phyloP scores from a whole-genome alignment of 2,113 vertebrate species.

The Rhagologus leucostigma region DNA sequence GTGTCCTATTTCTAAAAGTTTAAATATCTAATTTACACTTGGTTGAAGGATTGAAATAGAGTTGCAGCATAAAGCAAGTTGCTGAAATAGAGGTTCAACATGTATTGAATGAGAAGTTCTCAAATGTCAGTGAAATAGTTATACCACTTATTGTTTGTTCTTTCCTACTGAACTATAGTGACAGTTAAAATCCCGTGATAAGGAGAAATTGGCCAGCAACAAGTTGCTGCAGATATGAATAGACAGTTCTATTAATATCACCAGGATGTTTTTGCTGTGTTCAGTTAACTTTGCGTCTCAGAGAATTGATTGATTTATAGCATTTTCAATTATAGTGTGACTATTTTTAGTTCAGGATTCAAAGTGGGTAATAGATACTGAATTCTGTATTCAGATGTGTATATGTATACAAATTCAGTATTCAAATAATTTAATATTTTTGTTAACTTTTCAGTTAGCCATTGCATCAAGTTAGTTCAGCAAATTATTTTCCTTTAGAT shows the following conservation, averaged over 20 bases:
- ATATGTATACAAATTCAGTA: neutral
- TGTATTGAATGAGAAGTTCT: neutral
- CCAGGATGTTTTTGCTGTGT: neutral
- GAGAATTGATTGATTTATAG: neutral
- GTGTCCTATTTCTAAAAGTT: neutral
- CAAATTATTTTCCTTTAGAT: neutral
- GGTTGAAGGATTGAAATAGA: neutral
- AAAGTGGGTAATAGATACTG: neutral
- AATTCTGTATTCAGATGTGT: neutral
- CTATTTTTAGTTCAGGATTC: neutral
- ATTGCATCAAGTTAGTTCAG: neutral
- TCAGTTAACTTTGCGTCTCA: neutral
- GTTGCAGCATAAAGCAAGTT: neutral
- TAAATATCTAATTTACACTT: neutral
- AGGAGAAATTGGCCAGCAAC: neutral
- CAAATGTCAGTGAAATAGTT: neutral
- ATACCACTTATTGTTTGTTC: neutral
- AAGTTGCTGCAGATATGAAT: neutral
- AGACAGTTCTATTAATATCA: neutral
- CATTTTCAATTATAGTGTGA: neutral
- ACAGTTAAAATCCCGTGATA: neutral
- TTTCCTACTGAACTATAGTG: neutral
- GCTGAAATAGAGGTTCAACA: neutral
- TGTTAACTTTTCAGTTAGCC: neutral
- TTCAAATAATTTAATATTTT: neutral